These are phyloP conservation scores for Auanema sp. DNA, from an alignment of 2,888 invertebrate species.

Conservation along the genomic window DNA sequence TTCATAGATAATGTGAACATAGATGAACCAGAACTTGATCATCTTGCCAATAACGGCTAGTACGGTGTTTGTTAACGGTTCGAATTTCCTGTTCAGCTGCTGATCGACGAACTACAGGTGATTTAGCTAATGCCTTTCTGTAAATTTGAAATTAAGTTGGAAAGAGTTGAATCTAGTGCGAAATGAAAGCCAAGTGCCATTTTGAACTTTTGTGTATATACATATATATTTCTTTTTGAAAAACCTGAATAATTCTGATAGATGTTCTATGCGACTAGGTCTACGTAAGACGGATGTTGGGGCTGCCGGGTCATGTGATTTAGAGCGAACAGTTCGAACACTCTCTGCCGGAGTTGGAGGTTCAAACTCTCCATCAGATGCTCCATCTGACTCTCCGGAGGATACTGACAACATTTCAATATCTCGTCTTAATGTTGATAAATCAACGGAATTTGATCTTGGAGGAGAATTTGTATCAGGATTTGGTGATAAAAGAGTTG, in stretches of 20 bases:
- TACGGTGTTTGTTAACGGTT: slow-evolving; percentile 58
- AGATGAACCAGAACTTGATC: slow-evolving; percentile 43
- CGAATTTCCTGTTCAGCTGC: slow-evolving; percentile 58
- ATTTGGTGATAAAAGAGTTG: slow-evolving; percentile 37
- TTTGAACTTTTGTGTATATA: not conserved
- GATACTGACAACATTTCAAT: slow-evolving; percentile 59
- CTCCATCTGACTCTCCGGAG: slow-evolving; percentile 54
- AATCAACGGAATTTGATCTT: slow-evolving; percentile 60
- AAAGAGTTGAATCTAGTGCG: not conserved
- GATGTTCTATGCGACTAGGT: slow-evolving; percentile 60
- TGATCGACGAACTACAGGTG: slow-evolving; percentile 61
- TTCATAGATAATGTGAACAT: slow-evolving; percentile 2
- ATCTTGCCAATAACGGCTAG: slow-evolving; percentile 61
- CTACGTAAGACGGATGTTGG: slow-evolving; percentile 50
- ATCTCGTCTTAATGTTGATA: slow-evolving; percentile 59
- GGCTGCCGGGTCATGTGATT: slow-evolving; percentile 59
- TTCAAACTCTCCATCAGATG: slow-evolving; percentile 50
- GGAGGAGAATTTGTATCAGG: slow-evolving; percentile 52
- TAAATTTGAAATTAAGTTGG: slow-evolving; percentile 26
- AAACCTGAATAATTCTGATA: slow-evolving; percentile 61
- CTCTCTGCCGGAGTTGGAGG: slow-evolving; percentile 60
- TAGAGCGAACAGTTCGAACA: slow-evolving; percentile 55
- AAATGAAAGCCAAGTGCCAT: not conserved
- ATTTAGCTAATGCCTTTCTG: slow-evolving; percentile 63
- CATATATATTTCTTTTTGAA: not conserved